A percentile compares a stretch with the other conserved stretches of the same genome.
Conservation (phyloP, 2,888 invertebrate species). For the Napeogenes sylphis region DNA sequence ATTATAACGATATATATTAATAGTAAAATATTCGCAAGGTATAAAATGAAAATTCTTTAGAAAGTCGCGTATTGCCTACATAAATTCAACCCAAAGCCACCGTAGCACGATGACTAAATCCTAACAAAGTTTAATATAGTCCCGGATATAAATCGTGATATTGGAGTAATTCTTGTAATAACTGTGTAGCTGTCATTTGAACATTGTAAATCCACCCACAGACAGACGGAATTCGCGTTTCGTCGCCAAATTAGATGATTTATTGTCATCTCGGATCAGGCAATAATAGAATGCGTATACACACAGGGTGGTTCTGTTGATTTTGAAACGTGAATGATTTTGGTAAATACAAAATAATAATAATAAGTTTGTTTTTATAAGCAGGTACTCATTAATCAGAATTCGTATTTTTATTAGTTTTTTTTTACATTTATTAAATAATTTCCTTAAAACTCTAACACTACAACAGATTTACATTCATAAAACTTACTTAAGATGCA, state of each 20-base stretch:
- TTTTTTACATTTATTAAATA: no score
- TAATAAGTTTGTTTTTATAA: no score
- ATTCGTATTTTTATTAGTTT: no score
- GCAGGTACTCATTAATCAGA: no score
- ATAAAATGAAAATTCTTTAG: neutral
- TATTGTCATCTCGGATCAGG: constrained; percentile 66
- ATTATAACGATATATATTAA: neutral
- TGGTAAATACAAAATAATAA: no score
- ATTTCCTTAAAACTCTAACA: no score
- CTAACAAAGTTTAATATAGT: constrained; percentile 46
- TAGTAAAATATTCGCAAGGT: neutral
- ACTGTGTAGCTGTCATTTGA: constrained; percentile 62
- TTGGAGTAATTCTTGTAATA: constrained; percentile 61
- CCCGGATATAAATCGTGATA: constrained; percentile 61
- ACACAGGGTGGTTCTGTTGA: constrained; percentile 18
- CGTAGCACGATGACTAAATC: constrained; percentile 13
- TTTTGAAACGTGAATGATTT: neutral
- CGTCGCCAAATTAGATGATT: constrained; percentile 74
- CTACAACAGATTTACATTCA: neutral
- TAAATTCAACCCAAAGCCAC: neutral
- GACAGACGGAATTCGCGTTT: constrained; percentile 54
- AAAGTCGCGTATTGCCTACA: neutral
- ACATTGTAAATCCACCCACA: constrained; percentile 58
- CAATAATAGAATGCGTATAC: constrained; percentile 31
- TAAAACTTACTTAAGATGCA: neutral